phyloP scores from a whole-genome alignment of 2,797 vertebrate species.

The Psittacula echo region DNA sequence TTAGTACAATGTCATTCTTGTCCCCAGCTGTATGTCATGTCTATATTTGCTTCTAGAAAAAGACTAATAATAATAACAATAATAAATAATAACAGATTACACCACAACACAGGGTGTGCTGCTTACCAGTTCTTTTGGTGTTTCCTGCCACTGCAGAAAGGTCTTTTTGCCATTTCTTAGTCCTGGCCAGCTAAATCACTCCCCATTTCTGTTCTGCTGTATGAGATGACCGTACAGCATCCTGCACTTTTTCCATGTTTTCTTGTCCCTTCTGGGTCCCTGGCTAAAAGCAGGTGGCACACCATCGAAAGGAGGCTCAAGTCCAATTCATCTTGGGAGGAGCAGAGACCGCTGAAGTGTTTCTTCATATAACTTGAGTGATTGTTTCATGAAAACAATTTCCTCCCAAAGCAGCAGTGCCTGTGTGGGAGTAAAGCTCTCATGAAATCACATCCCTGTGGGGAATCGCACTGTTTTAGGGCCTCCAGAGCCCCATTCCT shows the following conservation, averaged over 20 bases:
- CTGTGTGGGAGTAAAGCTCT: not conserved
- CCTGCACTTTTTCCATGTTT: accelerated
- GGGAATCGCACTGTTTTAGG: not conserved
- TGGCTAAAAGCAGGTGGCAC: not conserved
- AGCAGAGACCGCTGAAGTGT: accelerated
- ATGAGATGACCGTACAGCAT: not conserved
- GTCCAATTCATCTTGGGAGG: not conserved
- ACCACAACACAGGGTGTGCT: accelerated
- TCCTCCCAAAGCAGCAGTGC: not conserved
- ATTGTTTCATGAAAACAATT: not conserved
- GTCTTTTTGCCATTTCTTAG: not conserved
- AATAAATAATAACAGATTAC: no score
- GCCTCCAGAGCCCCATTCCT: not conserved
- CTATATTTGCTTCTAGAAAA: not conserved
- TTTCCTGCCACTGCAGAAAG: not conserved
- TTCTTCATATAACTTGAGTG: not conserved
- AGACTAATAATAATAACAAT: not conserved
- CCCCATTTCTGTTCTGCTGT: not conserved
- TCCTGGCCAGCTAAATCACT: not conserved
- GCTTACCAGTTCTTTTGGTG: not conserved
- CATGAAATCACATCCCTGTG: not conserved
- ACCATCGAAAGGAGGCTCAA: not conserved
- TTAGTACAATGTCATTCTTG: not conserved
- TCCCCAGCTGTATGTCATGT: not conserved
- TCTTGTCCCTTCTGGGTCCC: not conserved